Conservation (phyloP, 2,797 vertebrate species). For the Cirrhinus molitorella region DNA sequence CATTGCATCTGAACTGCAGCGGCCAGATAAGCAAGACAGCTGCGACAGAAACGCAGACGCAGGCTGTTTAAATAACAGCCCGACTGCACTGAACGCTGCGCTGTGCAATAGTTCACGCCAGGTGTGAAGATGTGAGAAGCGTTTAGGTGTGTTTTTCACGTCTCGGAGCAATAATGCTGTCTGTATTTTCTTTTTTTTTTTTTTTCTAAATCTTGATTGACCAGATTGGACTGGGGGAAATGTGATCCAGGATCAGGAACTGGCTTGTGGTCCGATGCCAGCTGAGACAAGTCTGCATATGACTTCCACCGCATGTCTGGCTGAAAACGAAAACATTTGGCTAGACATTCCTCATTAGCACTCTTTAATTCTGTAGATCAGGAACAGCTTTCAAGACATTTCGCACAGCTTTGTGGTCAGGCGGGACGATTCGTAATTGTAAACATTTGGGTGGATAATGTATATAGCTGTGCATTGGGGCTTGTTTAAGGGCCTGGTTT, state of each 20-base stretch:
- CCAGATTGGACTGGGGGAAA: conserved; percentile 38
- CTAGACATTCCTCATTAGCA: conserved; percentile 52
- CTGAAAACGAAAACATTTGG: conserved; percentile 53
- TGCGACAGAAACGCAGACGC: conserved; percentile 35
- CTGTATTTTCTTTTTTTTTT: neutral
- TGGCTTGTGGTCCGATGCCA: conserved; percentile 52
- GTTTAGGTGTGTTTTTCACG: neutral
- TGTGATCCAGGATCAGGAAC: conserved; percentile 53
- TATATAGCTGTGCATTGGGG: neutral
- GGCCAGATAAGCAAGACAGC: conserved; percentile 64
- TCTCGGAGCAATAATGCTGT: conserved; percentile 16
- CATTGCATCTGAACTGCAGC: conserved; percentile 61
- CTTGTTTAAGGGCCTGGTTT: neutral
- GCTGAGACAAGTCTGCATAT: conserved; percentile 60
- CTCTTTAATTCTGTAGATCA: conserved; percentile 52
- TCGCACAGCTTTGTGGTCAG: conserved; percentile 21
- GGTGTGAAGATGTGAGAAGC: conserved; percentile 15
- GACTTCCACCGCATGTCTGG: conserved; percentile 55
- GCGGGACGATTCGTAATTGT: neutral
- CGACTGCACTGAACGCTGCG: conserved; percentile 64
- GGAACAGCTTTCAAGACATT: conserved; percentile 25
- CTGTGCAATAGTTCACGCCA: conserved; percentile 24
- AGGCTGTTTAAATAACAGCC: conserved; percentile 66
- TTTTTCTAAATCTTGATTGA: conserved; percentile 24
- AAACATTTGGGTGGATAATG: neutral